phyloP scores from a whole-genome alignment of 2,113 vertebrate genomes.

The Diadophis punctatus region DNA sequence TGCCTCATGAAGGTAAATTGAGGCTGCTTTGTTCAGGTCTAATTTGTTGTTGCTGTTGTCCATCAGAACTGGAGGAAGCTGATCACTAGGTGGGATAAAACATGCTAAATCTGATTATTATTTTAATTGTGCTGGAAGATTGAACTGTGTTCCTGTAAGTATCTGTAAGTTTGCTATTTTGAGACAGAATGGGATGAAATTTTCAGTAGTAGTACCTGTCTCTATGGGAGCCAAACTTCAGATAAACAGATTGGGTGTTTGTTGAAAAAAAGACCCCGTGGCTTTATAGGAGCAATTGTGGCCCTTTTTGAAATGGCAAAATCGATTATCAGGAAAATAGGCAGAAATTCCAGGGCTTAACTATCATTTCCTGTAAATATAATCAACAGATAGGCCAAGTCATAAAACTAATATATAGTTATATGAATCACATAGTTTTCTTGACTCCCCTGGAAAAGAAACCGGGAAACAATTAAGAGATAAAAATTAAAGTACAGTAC shows the following conservation, averaged over 20 bases:
- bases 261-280: neutral
- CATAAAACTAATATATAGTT: neutral
- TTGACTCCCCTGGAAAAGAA: neutral
- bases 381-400: neutral
- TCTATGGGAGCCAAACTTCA: neutral
- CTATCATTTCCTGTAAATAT: neutral
- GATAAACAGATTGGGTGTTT: neutral
- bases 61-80: neutral
- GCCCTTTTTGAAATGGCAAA: neutral
- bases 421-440: neutral
- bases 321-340: neutral
- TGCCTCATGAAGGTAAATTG: neutral
- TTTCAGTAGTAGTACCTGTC: neutral
- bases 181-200: neutral
- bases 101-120: neutral
- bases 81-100: neutral
- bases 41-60: neutral
- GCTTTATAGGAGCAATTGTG: neutral
- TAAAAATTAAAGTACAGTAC: neutral
- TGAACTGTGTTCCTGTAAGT: neutral
- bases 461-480: neutral
- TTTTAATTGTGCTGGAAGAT: neutral
- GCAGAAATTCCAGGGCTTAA: neutral
- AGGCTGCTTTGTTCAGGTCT: neutral
- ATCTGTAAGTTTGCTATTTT: neutral